phyloP scores from a whole-genome alignment of 2,113 vertebrate genomes.

The Lanius collurio region DNA sequence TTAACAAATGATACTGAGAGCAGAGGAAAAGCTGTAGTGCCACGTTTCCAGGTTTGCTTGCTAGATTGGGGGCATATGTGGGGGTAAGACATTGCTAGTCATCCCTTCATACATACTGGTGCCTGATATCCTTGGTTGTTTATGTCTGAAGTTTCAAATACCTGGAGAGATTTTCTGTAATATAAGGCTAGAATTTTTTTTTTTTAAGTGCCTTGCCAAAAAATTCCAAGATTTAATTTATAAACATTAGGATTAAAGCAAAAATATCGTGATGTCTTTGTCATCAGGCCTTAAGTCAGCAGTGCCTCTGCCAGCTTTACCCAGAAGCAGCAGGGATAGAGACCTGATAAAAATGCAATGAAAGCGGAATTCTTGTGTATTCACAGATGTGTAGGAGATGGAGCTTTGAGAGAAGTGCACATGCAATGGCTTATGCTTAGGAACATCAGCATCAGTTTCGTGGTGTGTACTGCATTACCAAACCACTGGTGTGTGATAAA shows the following conservation, averaged over 20 bases:
- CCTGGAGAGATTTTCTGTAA: background rate
- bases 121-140: background rate
- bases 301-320: background rate
- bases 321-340: background rate
- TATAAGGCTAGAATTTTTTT: background rate
- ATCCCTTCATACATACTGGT: background rate
- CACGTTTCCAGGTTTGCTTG: background rate
- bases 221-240: background rate
- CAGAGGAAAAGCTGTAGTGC: background rate
- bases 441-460: background rate
- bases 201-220: background rate
- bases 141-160: background rate
- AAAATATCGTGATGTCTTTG: background rate
- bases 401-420: background rate
- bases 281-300: background rate
- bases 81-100: background rate
- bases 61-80: background rate
- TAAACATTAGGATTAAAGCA: background rate
- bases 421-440: background rate
- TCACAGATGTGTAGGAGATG: background rate
- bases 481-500: background rate
- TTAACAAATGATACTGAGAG: background rate
- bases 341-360: background rate
- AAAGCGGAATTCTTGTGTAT: background rate
- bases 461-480: background rate